Evolutionary conservation across 2,113 vertebrate genomes (phyloP), one percentile per base, ranked within the genome.

Genomic region (Anas platyrhynchos): DNA sequence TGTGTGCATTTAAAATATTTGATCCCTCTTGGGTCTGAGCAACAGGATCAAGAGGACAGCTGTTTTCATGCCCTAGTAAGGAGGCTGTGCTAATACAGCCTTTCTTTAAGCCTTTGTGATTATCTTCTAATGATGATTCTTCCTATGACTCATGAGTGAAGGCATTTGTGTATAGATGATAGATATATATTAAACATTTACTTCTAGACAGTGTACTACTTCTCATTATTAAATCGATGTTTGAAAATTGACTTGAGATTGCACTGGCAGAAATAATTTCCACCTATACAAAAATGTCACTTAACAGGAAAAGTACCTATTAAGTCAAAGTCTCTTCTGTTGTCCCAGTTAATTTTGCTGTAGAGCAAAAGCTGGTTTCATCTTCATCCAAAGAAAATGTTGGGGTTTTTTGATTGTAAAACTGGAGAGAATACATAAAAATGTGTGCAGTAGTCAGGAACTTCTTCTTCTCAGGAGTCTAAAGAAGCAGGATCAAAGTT

Each of bases 221-320:
- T 96, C 82, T 96, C 43, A 90, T 93, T 95, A 95, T 89, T 91
- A 94, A 96, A 96, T 87, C 81, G 92, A 46, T 62, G 27, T 55
- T 89, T 2, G 2, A 77, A 96, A 86, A 88, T 32, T 84, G 83
- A 75, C 79, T 95, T 88, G 55, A 62, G 44, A 92, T 36, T 78
- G 69, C 71, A 75, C 63, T 85, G 77, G 82, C 76, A 96, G 86
- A 92, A 97, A 94, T 96, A 83, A 97, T 96, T 97, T 93, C 94
- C 84, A 93, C 86, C 59, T 94, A 72, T 80, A 74, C 55, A 90
- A 90, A 97, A 48, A 94, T 88, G 82, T 93, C 74, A 84, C 52
- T 90, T 88, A 63, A 76, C 41, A 94, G 55, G 58, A 95, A 86
- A 95, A 95, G n/a, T 92, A 86, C 63, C 68, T 38, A 94, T 88